Evolutionary conservation across 2,113 vertebrate species (phyloP), one percentile per base, ranked within the genome.

Genomic region (Rhinopomastus cyanomelas): DNA sequence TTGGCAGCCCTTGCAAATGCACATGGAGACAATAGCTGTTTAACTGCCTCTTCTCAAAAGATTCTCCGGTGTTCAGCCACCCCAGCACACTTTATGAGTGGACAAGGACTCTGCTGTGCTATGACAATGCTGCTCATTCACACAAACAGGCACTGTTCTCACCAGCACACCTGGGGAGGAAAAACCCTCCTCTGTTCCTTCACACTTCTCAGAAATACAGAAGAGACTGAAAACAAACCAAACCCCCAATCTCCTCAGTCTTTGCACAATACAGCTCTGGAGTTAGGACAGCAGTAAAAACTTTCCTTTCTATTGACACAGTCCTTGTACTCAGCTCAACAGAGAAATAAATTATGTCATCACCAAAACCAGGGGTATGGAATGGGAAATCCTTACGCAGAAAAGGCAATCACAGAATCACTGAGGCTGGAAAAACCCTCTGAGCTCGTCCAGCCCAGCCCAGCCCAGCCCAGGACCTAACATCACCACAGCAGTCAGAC

Each of bases 81-180:
- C 9, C 37, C 67, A 71, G 44, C n/a, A 29, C 44, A 37, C 65
- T 85, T 85, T 44, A 52, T 1, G 52, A 73, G 80, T 77, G 77
- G 62, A 71, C 68, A 68, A 14, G 62, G 59, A 30, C 32, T 53
- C 61, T 61, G 22, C 52, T 71, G 32, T 20, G 6, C n/a, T 37
- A 29, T 22, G 27, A 59, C 32, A 59, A 15, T 34, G 64, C 48
- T 34, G 51, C 75, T 87, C 13, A 5, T 14, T 5, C 0, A 0
- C 39, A 42, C 39, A n/a, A n/a, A n/a, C n/a, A 44, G 44, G 67
- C 82, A 36, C 57, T 23, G 25, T 30, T 62, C n/a, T 34, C 8
- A 25, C 36, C 6, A 22, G 57, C 19, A 61, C 8, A 69, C 68
- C 16, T 2, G 37, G 64, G 23, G 30, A 67, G 6, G 20, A 60